A percentile compares a stretch with the other conserved stretches of the same genome.
Evolutionary conservation across 2,113 vertebrate genomes (phyloP).

Genomic region (Prinia subflava): DNA sequence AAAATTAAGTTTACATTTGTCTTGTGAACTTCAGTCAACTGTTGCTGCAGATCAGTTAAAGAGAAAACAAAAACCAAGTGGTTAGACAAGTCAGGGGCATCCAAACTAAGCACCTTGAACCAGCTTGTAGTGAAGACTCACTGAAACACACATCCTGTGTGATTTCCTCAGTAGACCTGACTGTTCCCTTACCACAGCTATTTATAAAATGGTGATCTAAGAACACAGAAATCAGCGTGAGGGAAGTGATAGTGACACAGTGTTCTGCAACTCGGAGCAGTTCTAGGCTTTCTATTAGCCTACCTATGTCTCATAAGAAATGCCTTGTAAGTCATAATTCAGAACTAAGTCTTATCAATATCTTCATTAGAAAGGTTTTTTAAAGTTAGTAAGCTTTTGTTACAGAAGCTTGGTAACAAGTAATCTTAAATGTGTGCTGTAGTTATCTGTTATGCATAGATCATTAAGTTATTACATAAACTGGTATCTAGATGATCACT

Average conservation of each 20-base stretch:
- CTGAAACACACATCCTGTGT: not conserved
- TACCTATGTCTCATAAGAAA: not conserved
- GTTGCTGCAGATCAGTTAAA: not conserved
- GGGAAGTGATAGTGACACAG: not conserved
- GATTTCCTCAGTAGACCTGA: not conserved
- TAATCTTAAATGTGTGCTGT: not conserved
- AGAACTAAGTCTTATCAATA: not conserved
- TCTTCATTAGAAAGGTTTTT: not conserved
- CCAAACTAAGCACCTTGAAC: not conserved
- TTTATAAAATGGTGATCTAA: not conserved
- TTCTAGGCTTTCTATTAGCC: not conserved
- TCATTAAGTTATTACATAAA: not conserved
- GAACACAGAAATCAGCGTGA: not conserved
- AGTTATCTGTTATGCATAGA: not conserved
- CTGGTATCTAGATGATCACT: not conserved
- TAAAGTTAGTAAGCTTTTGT: not conserved
- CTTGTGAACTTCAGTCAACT: not conserved
- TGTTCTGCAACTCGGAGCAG: not conserved
- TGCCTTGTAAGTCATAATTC: not conserved
- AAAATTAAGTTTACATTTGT: not conserved
- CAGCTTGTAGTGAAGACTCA: not conserved
- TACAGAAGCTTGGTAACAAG: not conserved
- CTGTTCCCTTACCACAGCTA: not conserved
- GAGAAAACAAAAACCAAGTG: not conserved
- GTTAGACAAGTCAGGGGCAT: not conserved